These are phyloP conservation scores for Melanerpes formicivorus DNA, from an alignment of 2,113 vertebrate species.

Conservation along the genomic window DNA sequence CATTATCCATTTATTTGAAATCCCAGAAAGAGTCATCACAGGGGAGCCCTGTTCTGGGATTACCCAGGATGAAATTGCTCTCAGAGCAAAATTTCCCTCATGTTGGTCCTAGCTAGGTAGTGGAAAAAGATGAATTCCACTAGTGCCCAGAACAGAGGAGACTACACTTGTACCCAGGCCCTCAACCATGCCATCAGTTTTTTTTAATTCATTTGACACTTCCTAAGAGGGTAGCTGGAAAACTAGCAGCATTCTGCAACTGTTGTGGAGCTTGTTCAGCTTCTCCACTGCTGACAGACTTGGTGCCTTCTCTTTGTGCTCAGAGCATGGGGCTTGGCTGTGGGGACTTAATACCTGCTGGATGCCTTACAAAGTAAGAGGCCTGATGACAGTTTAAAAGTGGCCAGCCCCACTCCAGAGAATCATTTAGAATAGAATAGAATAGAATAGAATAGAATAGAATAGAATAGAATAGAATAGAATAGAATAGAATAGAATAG, in stretches of 20 bases:
- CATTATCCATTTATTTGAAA: not conserved
- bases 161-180: no score
- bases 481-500: no score
- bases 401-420: not conserved
- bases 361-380: not conserved
- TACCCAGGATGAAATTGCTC: not conserved
- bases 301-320: not conserved
- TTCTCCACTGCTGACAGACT: not conserved
- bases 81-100: not conserved
- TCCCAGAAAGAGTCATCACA: not conserved
- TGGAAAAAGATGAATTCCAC: not conserved
- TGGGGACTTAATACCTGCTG: not conserved
- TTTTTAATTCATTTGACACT: not conserved
- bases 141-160: not conserved
- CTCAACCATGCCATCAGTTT: not conserved
- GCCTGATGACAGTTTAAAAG: not conserved
- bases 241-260: not conserved
- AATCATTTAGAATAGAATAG: not conserved
- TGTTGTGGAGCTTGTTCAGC: not conserved
- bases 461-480: no score
- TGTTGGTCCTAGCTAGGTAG: not conserved
- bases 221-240: not conserved
- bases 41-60: not conserved
- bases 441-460: no score
- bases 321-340: not conserved